Percentiles rank a stretch among this genome's conserved stretches.
Evolutionary conservation across 2,113 vertebrate species (phyloP).

Genomic region (Pterocles gutturalis): DNA sequence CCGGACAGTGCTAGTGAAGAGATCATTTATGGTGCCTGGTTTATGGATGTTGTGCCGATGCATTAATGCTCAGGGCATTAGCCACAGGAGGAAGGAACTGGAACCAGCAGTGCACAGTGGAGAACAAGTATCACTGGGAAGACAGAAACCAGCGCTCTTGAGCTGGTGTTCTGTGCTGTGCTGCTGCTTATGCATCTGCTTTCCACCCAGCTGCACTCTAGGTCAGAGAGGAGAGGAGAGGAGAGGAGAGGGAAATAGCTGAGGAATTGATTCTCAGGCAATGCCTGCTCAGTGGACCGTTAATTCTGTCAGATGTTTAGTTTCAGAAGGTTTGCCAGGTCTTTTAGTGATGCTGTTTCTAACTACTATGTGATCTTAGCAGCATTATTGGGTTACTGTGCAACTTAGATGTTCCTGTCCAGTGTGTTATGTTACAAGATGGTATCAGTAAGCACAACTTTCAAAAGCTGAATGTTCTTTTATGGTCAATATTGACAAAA

Average conservation of each 20-base stretch:
- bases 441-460: background rate
- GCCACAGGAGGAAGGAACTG: background rate
- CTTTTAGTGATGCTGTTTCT: background rate
- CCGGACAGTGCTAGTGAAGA: background rate
- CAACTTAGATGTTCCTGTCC: background rate
- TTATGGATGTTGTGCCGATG: accelerated
- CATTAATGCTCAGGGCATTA: accelerated
- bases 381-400: background rate
- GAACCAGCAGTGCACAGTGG: background rate
- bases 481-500: background rate
- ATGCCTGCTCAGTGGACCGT: background rate
- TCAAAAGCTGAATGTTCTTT: background rate
- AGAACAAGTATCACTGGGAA: background rate
- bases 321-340: background rate
- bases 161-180: background rate
- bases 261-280: background rate
- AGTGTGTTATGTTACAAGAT: background rate
- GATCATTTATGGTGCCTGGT: accelerated
- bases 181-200: background rate
- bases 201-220: background rate
- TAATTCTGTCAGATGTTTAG: background rate
- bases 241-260: background rate
- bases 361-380: background rate
- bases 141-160: background rate
- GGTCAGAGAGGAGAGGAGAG: background rate